Evolutionary conservation across 1,140 invertebrate genomes (phyloP).

Genomic region (Heliothis virescens): DNA sequence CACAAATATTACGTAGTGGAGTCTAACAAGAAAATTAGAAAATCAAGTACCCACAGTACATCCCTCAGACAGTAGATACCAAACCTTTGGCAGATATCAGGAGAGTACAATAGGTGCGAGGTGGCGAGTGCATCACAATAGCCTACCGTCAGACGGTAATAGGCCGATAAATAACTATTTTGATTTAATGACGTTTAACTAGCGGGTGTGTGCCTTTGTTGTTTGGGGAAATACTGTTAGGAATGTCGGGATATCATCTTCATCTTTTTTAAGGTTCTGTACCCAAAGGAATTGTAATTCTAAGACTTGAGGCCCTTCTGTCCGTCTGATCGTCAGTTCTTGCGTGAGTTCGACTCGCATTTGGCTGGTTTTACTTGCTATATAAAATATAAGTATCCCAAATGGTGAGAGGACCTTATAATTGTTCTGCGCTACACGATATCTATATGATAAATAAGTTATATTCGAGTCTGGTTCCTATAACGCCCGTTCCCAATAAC

Average conservation of each 20-base stretch:
- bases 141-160: constrained; percentile 52
- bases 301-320: too few species aligned
- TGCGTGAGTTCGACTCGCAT: too few species aligned
- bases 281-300: neutral
- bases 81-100: constrained; percentile 48
- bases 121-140: constrained; percentile 58
- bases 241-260: neutral
- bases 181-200: constrained; percentile 49
- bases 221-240: constrained; percentile 7
- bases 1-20: too few species aligned
- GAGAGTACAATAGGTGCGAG: constrained; percentile 64
- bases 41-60: neutral
- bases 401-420: too few species aligned
- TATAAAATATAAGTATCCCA: too few species aligned
- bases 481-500: too few species aligned
- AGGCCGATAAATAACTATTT: constrained; percentile 55
- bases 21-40: neutral
- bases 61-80: constrained; percentile 9
- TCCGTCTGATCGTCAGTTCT: too few species aligned
- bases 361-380: too few species aligned
- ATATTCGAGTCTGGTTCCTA: too few species aligned
- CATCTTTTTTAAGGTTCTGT: neutral
- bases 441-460: too few species aligned
- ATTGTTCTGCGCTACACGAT: too few species aligned
- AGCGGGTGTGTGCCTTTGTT: constrained; percentile 36